Base-by-base conservation (phyloP, 2,888 invertebrate species). In the Drosophila vallismaia region DNA sequence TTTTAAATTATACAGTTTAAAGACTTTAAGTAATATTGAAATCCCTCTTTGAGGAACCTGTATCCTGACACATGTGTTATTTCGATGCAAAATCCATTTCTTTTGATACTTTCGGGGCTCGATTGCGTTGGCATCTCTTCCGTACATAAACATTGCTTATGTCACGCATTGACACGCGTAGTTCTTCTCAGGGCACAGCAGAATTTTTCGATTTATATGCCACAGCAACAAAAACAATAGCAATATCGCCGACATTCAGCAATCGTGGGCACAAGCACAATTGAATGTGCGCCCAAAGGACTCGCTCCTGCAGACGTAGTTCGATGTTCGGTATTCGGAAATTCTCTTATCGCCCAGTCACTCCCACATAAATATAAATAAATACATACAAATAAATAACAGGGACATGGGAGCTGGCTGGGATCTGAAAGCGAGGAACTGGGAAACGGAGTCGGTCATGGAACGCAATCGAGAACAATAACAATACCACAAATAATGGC, bases 191-290 rank as follows among this genome's bases (percentile, higher is more conserved):
- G 52, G 57, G 38, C 36, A 48, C 48, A 66, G 52, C 54, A 57
- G 59, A 42, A 75, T 52, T 74, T 75, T 87, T 87, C 86, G 64
- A 87, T 87, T 82, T 85, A 79, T 82, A 84, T 76, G 68, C 76
- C 67, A 31, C 19, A 7, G 12, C 48, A 66, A 55, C 24, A 79
- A 53, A 26, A 69, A 28, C 24, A 33, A 28, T 9, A 19, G 52
- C 44, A 53, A 48, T 31, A 26, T 19, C 28, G 31, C n/a, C 42
- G 45, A 19, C 12, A 31, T 26, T 12, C 50, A 50, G 46, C 38
- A 28, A 50, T 44, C 29, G 36, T 33, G 9, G 33, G 50, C 4
- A 28, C 26, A 63, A 51, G 42, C 62, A 56, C 63, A 53, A 68
- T 68, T 56, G 56, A 66, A 66, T 55, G 68, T 55, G 45, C 24